phyloP scores from a whole-genome alignment of 2,888 invertebrate species.

The Aleiodes leptofemur region DNA sequence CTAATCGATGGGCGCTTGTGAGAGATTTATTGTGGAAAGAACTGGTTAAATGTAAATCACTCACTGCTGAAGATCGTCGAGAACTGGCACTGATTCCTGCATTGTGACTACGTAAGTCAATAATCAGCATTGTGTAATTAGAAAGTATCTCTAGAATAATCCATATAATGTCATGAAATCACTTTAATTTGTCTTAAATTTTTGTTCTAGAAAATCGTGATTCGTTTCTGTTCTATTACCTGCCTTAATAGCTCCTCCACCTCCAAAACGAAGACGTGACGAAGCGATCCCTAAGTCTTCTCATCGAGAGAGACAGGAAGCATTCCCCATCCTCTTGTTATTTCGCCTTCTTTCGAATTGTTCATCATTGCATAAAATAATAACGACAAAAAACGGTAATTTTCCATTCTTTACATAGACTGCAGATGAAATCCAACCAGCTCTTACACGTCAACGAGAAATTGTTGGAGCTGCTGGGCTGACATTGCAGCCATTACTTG shows the following conservation, averaged over 20 bases:
- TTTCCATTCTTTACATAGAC: slow-evolving; percentile 2
- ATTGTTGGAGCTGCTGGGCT: slow-evolving; percentile 1
- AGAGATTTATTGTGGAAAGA: slow-evolving; percentile 19
- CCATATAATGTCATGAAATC: too few relatives aligned
- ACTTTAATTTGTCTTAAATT: neutral
- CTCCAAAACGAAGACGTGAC: neutral
- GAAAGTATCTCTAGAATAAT: too few relatives aligned
- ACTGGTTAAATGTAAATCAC: too few relatives aligned
- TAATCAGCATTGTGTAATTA: too few relatives aligned
- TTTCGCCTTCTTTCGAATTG: too few relatives aligned
- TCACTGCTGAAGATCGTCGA: too few relatives aligned
- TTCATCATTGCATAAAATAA: too few relatives aligned
- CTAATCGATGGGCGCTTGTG: neutral
- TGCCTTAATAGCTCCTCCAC: slow-evolving; percentile 36
- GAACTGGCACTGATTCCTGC: too few relatives aligned
- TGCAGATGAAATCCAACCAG: slow-evolving; percentile 33
- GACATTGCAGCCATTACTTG: slow-evolving; percentile 43
- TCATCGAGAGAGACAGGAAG: slow-evolving; percentile 28
- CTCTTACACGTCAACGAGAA: slow-evolving; percentile 30
- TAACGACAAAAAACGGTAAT: too few relatives aligned
- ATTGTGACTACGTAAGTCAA: too few relatives aligned
- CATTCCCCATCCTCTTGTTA: slow-evolving; percentile 28
- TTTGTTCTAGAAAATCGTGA: too few relatives aligned
- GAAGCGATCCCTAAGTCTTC: slow-evolving; percentile 4
- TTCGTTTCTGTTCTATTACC: slow-evolving; percentile 10